phyloP scores from a whole-genome alignment of 2,113 vertebrate species.

The Buteo buteo region DNA sequence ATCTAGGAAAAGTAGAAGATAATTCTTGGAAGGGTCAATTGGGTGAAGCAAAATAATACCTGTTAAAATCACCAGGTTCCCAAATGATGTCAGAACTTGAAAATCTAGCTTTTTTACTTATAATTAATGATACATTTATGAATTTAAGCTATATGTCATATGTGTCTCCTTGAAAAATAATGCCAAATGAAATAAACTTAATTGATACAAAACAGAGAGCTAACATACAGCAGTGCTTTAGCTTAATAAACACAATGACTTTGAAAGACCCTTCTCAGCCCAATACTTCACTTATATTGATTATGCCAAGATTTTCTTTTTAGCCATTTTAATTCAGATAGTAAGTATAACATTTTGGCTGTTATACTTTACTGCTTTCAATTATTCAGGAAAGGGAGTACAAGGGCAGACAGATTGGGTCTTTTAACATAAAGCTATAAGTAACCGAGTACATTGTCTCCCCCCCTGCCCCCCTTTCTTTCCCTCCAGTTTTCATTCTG shows the following conservation, averaged over 20 bases:
- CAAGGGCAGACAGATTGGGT: background rate
- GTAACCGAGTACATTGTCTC: background rate
- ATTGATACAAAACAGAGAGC: background rate
- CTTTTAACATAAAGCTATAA: background rate
- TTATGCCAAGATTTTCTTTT: background rate
- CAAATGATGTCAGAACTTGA: background rate
- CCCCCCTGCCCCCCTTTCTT: fast-evolving
- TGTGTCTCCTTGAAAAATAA: background rate
- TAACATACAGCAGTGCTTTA: background rate
- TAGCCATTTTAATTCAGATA: background rate
- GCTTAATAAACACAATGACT: background rate
- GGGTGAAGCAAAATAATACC: background rate
- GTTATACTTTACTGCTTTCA: background rate
- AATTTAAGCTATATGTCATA: background rate
- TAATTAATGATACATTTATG: background rate
- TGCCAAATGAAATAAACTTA: background rate
- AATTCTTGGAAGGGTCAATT: background rate
- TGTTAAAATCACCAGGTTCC: background rate
- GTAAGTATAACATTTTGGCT: background rate
- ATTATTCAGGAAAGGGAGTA: constrained; percentile 4
- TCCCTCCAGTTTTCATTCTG: background rate
- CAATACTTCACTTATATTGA: background rate
- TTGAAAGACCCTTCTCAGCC: background rate
- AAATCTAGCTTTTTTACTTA: background rate
- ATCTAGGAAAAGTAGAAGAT: background rate